Base-by-base conservation (phyloP, 2,888 invertebrate genomes). In the Gymnosoma rotundatum region DNA sequence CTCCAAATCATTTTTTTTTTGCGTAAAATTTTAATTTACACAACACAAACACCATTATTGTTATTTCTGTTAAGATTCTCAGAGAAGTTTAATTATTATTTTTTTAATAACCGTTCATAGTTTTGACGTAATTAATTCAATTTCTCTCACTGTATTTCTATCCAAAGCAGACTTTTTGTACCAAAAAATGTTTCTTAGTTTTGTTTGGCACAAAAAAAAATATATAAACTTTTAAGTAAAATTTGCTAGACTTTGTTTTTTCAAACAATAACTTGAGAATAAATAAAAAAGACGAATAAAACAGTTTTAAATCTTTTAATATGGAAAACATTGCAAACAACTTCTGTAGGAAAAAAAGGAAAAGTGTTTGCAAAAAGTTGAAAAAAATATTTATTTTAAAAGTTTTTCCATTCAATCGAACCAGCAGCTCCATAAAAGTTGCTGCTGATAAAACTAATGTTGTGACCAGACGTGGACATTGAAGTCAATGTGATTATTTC, bases 311-410 rank as follows among this genome's bases (percentile, higher is more conserved):
- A 69, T 76, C 42, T 63, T 42, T 58, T 64, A 58, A 56, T 58
- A 58, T 60, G 38, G 14, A 72, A 70, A 72, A 58, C 48, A 60
- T 45, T 64, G n/a, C 18, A 56, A 32, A 7, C 50, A 18, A 48
- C n/a, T 32, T 32, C 32, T 32, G 32, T 32, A n/a, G n/a, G 14
- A n/a, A 67, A 73, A 81, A 81, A 81, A 84, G 78, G 78, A 81
- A 84, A 64, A 78, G 78, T 81, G 52, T 36, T 63, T 16, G 20
- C n/a, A 38, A 52, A 61, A 82, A 16, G 18, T 38, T 9, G 18
- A 56, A 70, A 66, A 20, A 73, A 50, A 42, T 61, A 42, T 38
- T 56, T 48, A 25, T 75, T 64, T 75, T 4, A 64, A 78, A 61
- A 78, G 66, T 66, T 61, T 72, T 54, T 5, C n/a, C 16, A 42